Percentiles rank a stretch among this genome's conserved stretches.
These are phyloP conservation scores for Dicyrtomina minuta DNA, from an alignment of 2,888 invertebrate species.

Conservation along the genomic window DNA sequence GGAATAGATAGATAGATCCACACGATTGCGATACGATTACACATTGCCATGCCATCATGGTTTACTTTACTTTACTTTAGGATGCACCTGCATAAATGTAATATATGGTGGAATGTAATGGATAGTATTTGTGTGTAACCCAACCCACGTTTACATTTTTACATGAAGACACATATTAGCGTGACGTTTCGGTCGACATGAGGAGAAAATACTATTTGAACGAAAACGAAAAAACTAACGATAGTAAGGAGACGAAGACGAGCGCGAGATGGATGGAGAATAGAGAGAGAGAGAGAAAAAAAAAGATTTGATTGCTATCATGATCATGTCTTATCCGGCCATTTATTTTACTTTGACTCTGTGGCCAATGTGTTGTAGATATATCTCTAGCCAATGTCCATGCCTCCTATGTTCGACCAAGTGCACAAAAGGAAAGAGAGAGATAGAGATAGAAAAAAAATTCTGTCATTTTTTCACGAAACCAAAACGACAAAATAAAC, in stretches of 20 bases:
- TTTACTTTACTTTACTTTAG: too few species aligned
- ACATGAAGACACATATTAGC: slow-evolving; percentile 44
- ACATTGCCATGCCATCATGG: too few species aligned
- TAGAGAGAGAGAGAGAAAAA: slow-evolving; percentile 22
- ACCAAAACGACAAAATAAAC: slow-evolving; percentile 53
- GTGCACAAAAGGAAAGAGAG: slow-evolving; percentile 7
- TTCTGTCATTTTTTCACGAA: slow-evolving; percentile 46
- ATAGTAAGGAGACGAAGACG: background rate
- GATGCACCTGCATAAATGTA: slow-evolving; percentile 18
- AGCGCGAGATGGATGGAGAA: slow-evolving; percentile 8
- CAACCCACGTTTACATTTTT: slow-evolving; percentile 16
- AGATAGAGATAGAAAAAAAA: slow-evolving; percentile 26
- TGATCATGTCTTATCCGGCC: slow-evolving; percentile 47
- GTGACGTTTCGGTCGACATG: slow-evolving; percentile 51
- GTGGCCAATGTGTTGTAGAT: slow-evolving; percentile 36
- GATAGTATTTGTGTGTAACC: slow-evolving; percentile 26
- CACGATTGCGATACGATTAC: too few species aligned
- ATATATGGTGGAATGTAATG: slow-evolving; percentile 9
- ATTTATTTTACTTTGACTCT: slow-evolving; percentile 43
- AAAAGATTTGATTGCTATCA: slow-evolving; percentile 50
- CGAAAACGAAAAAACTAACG: slow-evolving; percentile 1
- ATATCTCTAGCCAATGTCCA: slow-evolving; percentile 13
- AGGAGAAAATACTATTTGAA: slow-evolving; percentile 42
- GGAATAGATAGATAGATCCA: too few species aligned
- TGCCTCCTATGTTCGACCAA: slow-evolving; percentile 17